These are phyloP conservation scores for Apocheima hispidaria DNA, from an alignment of 2,888 invertebrate species.

Conservation along the genomic window DNA sequence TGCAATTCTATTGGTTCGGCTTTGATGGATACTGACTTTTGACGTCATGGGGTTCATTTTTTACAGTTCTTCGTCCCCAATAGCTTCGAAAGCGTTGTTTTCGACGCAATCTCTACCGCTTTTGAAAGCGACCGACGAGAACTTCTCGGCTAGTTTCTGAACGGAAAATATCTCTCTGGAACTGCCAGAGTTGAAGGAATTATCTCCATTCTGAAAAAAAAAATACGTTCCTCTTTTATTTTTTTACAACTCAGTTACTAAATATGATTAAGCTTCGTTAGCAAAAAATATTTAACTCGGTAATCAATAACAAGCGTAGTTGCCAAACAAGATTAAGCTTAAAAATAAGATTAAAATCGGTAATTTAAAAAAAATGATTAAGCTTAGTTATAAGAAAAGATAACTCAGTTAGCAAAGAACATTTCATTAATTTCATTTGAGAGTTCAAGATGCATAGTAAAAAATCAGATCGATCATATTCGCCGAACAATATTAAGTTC, in stretches of 20 bases:
- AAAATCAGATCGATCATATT: too few species aligned
- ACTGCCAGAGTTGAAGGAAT: conserved; percentile 78
- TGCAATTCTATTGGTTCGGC: not conserved
- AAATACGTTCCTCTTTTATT: too few species aligned
- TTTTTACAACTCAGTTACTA: not conserved
- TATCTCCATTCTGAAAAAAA: conserved; percentile 84
- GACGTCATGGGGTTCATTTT: not conserved
- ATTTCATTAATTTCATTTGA: too few species aligned
- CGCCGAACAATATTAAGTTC: too few species aligned
- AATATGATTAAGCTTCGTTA: not conserved
- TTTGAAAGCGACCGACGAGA: conserved; percentile 90
- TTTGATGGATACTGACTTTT: not conserved
- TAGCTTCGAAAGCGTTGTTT: conserved; percentile 97
- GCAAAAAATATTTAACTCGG: not conserved
- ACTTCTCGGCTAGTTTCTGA: conserved; percentile 90
- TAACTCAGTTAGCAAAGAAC: not conserved
- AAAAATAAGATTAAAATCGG: not conserved
- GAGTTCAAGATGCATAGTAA: too few species aligned
- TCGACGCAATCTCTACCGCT: conserved; percentile 91
- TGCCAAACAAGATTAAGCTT: not conserved
- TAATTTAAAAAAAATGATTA: too few species aligned
- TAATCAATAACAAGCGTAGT: not conserved
- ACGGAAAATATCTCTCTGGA: conserved; percentile 90
- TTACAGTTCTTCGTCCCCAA: conserved; percentile 97
- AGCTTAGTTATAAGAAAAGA: not conserved